Evolutionary conservation across 2,113 vertebrate genomes (phyloP).

Genomic region (Neofelis nebulosa): DNA sequence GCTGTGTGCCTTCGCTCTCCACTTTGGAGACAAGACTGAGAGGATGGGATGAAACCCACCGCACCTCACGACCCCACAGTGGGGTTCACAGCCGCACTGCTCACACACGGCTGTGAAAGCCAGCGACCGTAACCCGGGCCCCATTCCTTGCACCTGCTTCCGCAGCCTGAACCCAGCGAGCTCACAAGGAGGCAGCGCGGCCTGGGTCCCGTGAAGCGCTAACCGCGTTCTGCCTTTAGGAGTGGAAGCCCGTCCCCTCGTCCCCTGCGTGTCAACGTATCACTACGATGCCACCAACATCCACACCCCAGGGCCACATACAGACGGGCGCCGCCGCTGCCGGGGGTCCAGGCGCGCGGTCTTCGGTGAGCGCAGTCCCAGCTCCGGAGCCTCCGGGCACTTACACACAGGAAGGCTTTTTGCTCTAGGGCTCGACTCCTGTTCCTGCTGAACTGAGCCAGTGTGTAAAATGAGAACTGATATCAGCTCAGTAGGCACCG

Average conservation of each 20-base stretch:
- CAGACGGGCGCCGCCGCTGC: neutral
- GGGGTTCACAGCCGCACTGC: neutral
- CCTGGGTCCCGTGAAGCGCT: rapidly evolving
- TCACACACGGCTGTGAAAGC: neutral
- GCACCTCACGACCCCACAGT: neutral
- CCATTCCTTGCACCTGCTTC: neutral
- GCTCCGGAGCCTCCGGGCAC: slow-evolving; percentile 61
- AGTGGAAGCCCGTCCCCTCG: no score
- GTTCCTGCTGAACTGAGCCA: slow-evolving; percentile 99
- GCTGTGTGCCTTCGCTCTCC: neutral
- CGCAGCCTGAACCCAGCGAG: rapidly evolving
- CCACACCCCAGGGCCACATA: neutral
- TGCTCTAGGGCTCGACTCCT: slow-evolving; percentile 96
- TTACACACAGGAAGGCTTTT: slow-evolving; percentile 76
- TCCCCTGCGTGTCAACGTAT: rapidly evolving
- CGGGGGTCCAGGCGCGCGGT: neutral
- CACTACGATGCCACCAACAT: neutral
- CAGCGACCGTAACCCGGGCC: neutral
- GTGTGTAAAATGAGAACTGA: slow-evolving; percentile 97
- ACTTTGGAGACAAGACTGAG: neutral
- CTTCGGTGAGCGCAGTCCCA: neutral
- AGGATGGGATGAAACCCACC: neutral
- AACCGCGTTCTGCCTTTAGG: neutral
- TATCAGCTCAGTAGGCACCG: slow-evolving; percentile 99
- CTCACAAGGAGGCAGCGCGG: rapidly evolving